Evolutionary conservation across 2,113 vertebrate species (phyloP), one percentile per base, ranked within the genome.

Genomic region (Oncorhynchus tshawytscha): DNA sequence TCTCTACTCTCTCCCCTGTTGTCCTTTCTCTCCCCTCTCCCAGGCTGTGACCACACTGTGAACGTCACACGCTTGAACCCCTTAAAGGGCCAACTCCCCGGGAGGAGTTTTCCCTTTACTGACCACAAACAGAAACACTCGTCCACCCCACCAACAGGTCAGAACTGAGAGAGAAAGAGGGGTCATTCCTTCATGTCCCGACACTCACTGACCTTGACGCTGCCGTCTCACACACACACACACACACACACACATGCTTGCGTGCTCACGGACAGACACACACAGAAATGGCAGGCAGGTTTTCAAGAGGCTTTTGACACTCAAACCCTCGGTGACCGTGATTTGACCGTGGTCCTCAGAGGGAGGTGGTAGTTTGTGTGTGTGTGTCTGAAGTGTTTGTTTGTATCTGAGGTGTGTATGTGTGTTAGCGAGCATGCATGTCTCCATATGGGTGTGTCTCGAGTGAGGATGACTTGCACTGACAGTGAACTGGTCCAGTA

Each of bases 271-370:
- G 39, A 59, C 49, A 72, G 73, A 16, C 16, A 78, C 64, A 54
- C 16, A 13, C 31, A 65, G 51, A 54, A 54, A 18, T 18, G 15
- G 69, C 65, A 67, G 31, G 31, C 62, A 65, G 24, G 27, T 12
- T 34, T 60, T 67, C 39, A 45, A 45, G 9, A 45, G 39, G 39
- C 29, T 68, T 68, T 31, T 31, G 15, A 27, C 11, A 12, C 81
- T 77, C 74, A 79, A 77, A 22, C 8, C 72, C 78, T 76, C 86
- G 67, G 64, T 90, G 89, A 90, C 90, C 90, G 87, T 86, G 81
- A 89, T 22, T 34, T 75, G 84, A 91, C 83, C 88, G 77, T 27
- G 3, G 74, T 66, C 72, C 69, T 39, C 45, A 22, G 83, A 82
- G 85, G 80, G 81, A 25, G 60, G 16, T 60, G 45, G 29, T 15